A percentile compares a stretch with the other conserved stretches of the same genome.
phyloP scores from a whole-genome alignment of 2,888 invertebrate species.

The Apeira syringaria region DNA sequence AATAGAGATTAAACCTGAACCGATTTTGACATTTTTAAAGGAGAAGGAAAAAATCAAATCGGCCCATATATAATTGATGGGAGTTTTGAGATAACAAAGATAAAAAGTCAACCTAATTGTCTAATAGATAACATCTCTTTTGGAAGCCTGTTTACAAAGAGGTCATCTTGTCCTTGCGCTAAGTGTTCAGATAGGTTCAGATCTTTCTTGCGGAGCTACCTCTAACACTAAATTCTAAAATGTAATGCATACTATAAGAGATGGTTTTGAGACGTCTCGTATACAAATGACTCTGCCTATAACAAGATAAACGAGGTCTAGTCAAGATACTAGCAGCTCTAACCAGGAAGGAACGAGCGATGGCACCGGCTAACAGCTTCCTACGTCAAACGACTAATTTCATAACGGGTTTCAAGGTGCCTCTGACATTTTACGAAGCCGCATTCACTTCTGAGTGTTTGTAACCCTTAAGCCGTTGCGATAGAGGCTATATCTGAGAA shows the following conservation, averaged over 20 bases:
- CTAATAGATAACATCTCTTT: too few relatives aligned
- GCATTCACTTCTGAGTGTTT: slow-evolving; percentile 2
- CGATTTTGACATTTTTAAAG: too few relatives aligned
- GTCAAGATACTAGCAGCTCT: slow-evolving; percentile 11
- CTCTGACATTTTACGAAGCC: slow-evolving; percentile 14
- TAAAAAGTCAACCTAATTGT: too few relatives aligned
- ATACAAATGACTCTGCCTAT: slow-evolving; percentile 1
- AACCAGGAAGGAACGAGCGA: slow-evolving; percentile 25
- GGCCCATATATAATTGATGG: too few relatives aligned
- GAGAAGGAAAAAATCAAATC: too few relatives aligned
- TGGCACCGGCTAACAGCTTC: slow-evolving; percentile 23
- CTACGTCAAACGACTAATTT: slow-evolving; percentile 26
- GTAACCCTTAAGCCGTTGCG: slow-evolving; percentile 6
- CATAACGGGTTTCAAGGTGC: slow-evolving; percentile 30
- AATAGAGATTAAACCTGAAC: too few relatives aligned
- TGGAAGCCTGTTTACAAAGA: too few relatives aligned
- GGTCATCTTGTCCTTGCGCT: too few relatives aligned
- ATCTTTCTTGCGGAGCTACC: too few relatives aligned
- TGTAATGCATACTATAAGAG: neutral
- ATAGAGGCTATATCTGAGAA: slow-evolving; percentile 11
- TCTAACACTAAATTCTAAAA: too few relatives aligned
- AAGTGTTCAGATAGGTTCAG: too few relatives aligned
- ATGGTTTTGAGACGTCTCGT: neutral
- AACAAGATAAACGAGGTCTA: slow-evolving; percentile 17
- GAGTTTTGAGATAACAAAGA: too few relatives aligned